A percentile compares a stretch with the other conserved stretches of the same genome.
phyloP scores from a whole-genome alignment of 1,140 invertebrate genomes.

The Anastrepha ludens region DNA sequence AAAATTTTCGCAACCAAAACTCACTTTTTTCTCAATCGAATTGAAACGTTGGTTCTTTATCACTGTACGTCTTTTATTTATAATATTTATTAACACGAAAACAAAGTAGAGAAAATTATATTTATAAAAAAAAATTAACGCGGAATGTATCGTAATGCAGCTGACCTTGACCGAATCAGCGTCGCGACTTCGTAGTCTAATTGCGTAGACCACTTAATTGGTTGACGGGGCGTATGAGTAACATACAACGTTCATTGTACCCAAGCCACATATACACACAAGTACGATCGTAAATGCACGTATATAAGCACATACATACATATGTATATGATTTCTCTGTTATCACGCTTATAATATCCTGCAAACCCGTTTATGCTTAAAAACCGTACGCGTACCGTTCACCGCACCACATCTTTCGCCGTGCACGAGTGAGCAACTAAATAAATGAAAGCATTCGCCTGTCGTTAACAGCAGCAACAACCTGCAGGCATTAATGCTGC shows the following conservation, averaged over 20 bases:
- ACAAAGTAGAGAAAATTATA: background rate
- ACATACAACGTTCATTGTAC: background rate
- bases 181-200: background rate
- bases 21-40: background rate
- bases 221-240: slow-evolving; percentile 38
- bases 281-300: background rate
- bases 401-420: background rate
- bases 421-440: slow-evolving; percentile 30
- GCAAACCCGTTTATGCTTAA: background rate
- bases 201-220: background rate
- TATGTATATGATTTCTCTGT: background rate
- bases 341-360: slow-evolving; percentile 10
- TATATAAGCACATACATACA: background rate
- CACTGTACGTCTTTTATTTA: background rate
- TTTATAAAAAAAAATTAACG: background rate
- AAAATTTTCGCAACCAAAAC: background rate
- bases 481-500: background rate
- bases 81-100: background rate
- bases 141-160: background rate
- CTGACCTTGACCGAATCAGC: slow-evolving; percentile 20
- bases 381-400: background rate
- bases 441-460: background rate
- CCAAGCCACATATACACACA: background rate
- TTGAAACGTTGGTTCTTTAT: background rate
- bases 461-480: background rate